phyloP scores from a whole-genome alignment of 2,113 vertebrate genomes.

The Dasyornis broadbenti region DNA sequence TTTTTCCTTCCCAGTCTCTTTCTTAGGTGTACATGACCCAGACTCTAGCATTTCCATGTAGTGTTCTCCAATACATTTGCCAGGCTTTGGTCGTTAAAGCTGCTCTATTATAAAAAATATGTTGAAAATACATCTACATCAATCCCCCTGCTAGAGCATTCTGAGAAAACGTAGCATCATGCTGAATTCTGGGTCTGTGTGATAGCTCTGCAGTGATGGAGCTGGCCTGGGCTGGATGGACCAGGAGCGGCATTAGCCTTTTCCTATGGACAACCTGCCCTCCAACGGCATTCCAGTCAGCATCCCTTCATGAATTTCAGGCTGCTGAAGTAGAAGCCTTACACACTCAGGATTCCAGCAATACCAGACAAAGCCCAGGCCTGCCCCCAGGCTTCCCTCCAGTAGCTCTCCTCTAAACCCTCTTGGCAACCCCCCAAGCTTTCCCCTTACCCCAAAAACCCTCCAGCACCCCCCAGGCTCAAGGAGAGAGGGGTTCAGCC shows the following conservation, averaged over 20 bases:
- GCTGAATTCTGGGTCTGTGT: not conserved
- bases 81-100: not conserved
- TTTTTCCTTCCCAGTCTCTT: not conserved
- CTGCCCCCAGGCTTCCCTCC: not conserved
- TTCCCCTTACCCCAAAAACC: not conserved
- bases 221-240: not conserved
- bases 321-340: not conserved
- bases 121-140: not conserved
- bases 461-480: not conserved
- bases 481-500: not conserved
- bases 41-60: not conserved
- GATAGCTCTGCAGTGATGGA: not conserved
- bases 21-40: not conserved
- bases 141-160: not conserved
- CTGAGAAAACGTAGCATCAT: not conserved
- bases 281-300: not conserved
- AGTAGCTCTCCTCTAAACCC: not conserved
- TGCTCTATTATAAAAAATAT: not conserved
- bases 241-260: not conserved
- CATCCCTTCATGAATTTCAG: not conserved
- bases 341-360: fast-evolving
- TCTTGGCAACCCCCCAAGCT: too few species aligned
- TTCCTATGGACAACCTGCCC: not conserved
- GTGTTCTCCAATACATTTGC: not conserved
- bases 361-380: not conserved